These are phyloP conservation scores for Buphagus erythrorhynchus DNA, from an alignment of 2,797 vertebrate species.

Conservation along the genomic window DNA sequence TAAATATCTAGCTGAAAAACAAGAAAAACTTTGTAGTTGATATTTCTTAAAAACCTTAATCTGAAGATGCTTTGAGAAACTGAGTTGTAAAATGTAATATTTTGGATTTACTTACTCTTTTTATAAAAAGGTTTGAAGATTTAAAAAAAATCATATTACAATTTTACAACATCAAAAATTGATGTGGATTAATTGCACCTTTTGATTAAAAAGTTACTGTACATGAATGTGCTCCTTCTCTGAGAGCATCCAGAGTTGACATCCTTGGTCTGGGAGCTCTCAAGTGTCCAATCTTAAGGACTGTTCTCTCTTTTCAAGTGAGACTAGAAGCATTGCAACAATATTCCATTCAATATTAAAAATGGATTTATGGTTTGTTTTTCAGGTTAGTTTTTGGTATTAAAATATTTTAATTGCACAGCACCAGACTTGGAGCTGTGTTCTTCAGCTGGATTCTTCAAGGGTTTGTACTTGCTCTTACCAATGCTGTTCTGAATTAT, in stretches of 20 bases:
- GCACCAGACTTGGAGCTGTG: not conserved
- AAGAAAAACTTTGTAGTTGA: not conserved
- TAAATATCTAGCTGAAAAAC: not conserved
- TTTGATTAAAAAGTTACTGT: not conserved
- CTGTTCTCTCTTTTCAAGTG: not conserved
- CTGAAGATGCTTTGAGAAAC: not conserved
- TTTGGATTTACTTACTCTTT: not conserved
- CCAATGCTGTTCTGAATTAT: not conserved
- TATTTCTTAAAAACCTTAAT: not conserved
- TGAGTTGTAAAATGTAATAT: not conserved
- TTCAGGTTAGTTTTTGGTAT: not conserved
- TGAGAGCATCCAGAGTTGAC: not conserved
- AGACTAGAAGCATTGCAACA: not conserved
- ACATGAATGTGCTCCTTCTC: not conserved
- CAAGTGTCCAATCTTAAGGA: accelerated
- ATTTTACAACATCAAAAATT: not conserved
- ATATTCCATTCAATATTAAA: not conserved
- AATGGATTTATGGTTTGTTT: not conserved
- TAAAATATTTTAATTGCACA: not conserved
- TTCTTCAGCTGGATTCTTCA: not conserved
- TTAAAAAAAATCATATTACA: not conserved
- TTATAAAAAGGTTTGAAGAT: not conserved
- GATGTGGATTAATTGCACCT: not conserved
- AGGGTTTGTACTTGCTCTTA: not conserved
- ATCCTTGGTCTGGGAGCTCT: not conserved